Evolutionary conservation across 1,140 invertebrate genomes (phyloP), one percentile per base, ranked within the genome.

Genomic region (Drosophila bocki): DNA sequence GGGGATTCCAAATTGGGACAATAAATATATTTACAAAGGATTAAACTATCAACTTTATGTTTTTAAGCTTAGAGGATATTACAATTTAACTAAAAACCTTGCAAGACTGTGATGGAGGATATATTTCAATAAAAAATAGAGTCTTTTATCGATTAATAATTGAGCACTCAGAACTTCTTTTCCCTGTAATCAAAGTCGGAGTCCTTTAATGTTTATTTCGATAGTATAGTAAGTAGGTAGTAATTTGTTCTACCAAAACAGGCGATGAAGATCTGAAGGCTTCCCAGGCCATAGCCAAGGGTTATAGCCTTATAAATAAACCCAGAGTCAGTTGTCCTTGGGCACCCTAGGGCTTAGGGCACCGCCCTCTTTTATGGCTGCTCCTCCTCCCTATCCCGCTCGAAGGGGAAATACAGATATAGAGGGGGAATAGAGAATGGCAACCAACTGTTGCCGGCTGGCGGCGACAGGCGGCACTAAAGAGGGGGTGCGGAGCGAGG

Each of bases 371-470:
- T 72, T 72, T 72, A 72, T 72, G 53, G 45, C 39, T 37, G 42
- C 47, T 33, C 15, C 41, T 13, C 3, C 68, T 15, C 1, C 12
- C n/a, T 0, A 9, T n/a, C 17, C 8, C 7, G 19, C 35, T 19
- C 19, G 0, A 1, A 29, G 5, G 0, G 3, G 47, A 11, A 48
- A 48, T 60, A 22, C 11, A 35, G 26, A 41, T 39, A 39, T 29
- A 48, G 29, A 29, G 19, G 7, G 35, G 41, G 15, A 35, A 44
- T 50, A 37, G 44, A 41, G 60, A 32, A 50, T 50, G 60, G 37
- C 44, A 72, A 60, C 69, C 69, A 72, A 72, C 70, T 72, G 70
- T 72, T 72, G 70, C 67, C 37, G 13, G 7, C 29, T 56, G 64
- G 13, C 47, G 42, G 37, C 56, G 56, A 45, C 29, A 39, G 60